A percentile compares a stretch with the other conserved stretches of the same genome.
Conservation (phyloP, 2,888 invertebrate species). For the Adela reaumurella region DNA sequence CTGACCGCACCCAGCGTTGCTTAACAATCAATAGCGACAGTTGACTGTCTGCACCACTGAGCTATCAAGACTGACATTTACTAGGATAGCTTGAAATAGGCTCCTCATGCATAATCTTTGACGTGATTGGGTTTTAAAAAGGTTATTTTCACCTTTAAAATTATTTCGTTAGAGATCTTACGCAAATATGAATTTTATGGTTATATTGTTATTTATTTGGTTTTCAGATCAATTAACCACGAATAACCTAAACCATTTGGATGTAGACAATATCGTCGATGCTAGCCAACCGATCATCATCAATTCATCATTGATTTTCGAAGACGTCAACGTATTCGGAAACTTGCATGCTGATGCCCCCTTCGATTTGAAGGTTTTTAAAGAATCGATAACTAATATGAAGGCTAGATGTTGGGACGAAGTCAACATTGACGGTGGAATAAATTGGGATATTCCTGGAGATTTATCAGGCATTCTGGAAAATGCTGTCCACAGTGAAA, state of each 20-base stretch:
- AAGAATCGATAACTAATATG: background rate
- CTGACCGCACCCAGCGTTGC: no score
- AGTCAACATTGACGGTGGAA: constrained; percentile 6
- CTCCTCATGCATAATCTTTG: no score
- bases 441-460: constrained; percentile 7
- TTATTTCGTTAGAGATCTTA: no score
- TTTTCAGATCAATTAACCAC: constrained; percentile 4
- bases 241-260: constrained; percentile 5
- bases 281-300: constrained; percentile 4
- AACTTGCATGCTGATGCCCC: background rate
- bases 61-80: no score
- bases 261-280: constrained; percentile 6
- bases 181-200: no score
- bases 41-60: no score
- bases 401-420: constrained; percentile 3
- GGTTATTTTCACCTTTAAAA: no score
- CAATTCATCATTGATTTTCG: constrained; percentile 5
- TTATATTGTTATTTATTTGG: no score
- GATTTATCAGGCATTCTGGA: constrained; percentile 6
- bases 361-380: no score
- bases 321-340: constrained; percentile 4
- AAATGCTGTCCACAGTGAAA: constrained; percentile 6
- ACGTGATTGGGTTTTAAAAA: no score
- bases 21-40: no score
- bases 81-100: no score